These are phyloP conservation scores for Spodoptera litura DNA, from an alignment of 1,140 invertebrate genomes.

Conservation along the genomic window DNA sequence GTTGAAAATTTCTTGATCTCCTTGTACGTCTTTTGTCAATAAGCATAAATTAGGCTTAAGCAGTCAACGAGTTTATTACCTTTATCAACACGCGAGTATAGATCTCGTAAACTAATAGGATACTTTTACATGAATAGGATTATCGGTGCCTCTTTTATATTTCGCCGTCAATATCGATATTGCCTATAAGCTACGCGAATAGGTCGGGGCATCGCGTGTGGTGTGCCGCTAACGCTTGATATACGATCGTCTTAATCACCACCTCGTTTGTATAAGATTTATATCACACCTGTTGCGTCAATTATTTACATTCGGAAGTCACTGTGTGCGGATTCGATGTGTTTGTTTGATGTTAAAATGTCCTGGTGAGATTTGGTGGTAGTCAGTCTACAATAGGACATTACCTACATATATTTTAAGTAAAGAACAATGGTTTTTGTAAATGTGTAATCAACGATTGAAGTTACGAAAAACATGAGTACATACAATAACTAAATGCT, in stretches of 20 bases:
- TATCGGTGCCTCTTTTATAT: constrained; percentile 29
- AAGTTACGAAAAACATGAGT: not conserved
- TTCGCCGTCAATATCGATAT: constrained; percentile 56
- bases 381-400: not conserved
- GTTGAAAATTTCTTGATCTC: constrained; percentile 1
- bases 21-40: constrained; percentile 28
- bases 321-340: constrained; percentile 50
- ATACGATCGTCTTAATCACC: constrained; percentile 77
- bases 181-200: constrained; percentile 53
- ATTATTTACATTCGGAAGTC: constrained; percentile 79
- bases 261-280: constrained; percentile 73
- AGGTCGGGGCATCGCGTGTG: constrained; percentile 66
- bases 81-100: constrained; percentile 18
- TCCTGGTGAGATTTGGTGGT: constrained; percentile 10
- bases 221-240: constrained; percentile 68
- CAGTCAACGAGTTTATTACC: constrained; percentile 9
- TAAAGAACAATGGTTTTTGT: not conserved
- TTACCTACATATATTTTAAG: not conserved
- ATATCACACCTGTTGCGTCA: constrained; percentile 77
- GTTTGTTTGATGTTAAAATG: constrained; percentile 24
- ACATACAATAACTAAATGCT: constrained; percentile 9
- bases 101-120: constrained; percentile 28
- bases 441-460: not conserved
- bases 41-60: constrained; percentile 35
- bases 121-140: constrained; percentile 37